Evolutionary conservation across 2,888 invertebrate genomes (phyloP), one percentile per base, ranked within the genome.

Genomic region (Byasa hedistus): DNA sequence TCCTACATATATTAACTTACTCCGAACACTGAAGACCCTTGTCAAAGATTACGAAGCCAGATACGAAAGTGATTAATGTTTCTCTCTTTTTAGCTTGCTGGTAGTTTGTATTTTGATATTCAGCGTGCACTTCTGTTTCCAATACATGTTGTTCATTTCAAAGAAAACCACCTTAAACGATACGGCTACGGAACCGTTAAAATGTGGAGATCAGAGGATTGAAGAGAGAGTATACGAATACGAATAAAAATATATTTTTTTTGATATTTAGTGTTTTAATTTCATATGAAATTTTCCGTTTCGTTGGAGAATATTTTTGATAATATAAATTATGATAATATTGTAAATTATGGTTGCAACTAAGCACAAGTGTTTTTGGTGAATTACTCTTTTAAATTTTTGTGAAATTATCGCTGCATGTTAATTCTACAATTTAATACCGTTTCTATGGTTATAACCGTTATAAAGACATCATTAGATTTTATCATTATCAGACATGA

Each of bases 51-150:
- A 12, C 39, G 39, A 15, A 48, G n/a, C n/a, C 48, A n/a, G 48
- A 48, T 48, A 48, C 48, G 3, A n/a, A 48, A 48, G 19, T 48
- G 19, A 48, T 48, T 48, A 48, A 48, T 48, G 48, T 3, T 15
- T 48, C 4, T 44, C 3, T 51, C 21, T 48, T 71, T 73, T 56
- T 68, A 74, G 74, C 57, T 65, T 75, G 54, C 55, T 75, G 3
- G 67, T 74, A 19, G 60, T 64, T 5, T 70, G 69, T 32, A 62
- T 71, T 21, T 23, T 72, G 27, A 66, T 71, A 2, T 75, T 74
- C 52, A 70, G 72, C 55, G 66, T 71, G 17, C 73, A 75, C 65
- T 76, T 84, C 81, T 79, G 80, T 10, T 80, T 84, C 3, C 83
- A 73, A 58, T 74, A 71, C 54, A 58, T 71, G 17, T 57, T 72